Percentiles rank a stretch among this genome's conserved stretches.
phyloP scores from a whole-genome alignment of 1,140 invertebrate genomes.

The Drosophila pseudoobscura region DNA sequence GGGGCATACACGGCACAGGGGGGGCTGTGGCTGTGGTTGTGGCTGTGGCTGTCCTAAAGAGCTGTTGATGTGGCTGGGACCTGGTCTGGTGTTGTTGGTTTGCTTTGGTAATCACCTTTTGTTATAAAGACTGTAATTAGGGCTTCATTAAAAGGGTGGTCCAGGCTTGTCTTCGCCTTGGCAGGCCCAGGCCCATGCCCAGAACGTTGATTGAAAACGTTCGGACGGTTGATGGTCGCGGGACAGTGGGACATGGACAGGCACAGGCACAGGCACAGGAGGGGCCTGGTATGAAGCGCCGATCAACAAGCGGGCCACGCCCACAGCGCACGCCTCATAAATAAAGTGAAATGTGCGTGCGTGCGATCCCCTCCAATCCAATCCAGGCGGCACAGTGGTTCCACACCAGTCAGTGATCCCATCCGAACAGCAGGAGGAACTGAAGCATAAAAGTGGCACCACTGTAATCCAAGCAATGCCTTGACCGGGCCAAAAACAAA shows the following conservation, averaged over 20 bases:
- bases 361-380: conserved; percentile 18
- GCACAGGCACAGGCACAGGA: background rate
- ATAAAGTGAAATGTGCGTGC: conserved; percentile 77
- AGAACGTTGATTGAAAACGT: conserved; percentile 76
- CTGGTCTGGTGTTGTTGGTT: conserved; percentile 68
- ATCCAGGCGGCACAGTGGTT: conserved; percentile 24
- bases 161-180: conserved; percentile 77
- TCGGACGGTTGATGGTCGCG: background rate
- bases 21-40: background rate
- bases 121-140: conserved; percentile 82
- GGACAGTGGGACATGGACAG: too few species aligned
- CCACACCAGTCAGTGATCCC: too few species aligned
- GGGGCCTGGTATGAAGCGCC: conserved; percentile 65
- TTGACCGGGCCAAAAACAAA: conserved; percentile 56
- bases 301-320: conserved; percentile 75
- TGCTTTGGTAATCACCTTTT: conserved; percentile 81
- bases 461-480: background rate
- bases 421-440: too few species aligned
- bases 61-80: conserved; percentile 59
- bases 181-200: conserved; percentile 39
- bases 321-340: conserved; percentile 79
- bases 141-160: conserved; percentile 81
- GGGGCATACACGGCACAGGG: background rate
- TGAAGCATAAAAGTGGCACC: too few species aligned
- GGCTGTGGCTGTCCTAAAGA: conserved; percentile 52